Evolutionary conservation across 1,140 invertebrate genomes (phyloP), one percentile per base, ranked within the genome.

Genomic region (Luehdorfia chinensis): DNA sequence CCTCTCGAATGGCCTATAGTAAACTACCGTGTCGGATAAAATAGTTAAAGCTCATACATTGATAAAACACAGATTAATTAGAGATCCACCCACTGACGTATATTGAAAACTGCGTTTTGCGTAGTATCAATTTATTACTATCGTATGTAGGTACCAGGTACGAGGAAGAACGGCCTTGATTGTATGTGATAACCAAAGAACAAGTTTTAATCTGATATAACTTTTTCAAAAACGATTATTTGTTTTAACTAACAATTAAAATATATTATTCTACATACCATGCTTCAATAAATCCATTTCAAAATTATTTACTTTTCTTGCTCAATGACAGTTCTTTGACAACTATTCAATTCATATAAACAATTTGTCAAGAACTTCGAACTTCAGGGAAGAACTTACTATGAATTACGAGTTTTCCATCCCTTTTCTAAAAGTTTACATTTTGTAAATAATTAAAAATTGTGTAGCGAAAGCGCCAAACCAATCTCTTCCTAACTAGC

Each of bases 261-360:
- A 3, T 23, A 8, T 39, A 16, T 37, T 6, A 27, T 48, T 45
- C 7, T 56, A 69, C 67, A 31, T 55, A 83, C 78, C 76, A 45
- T 75, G 69, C 53, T 73, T 84, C 34, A 76, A 79, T 47, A 84
- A 59, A 62, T 84, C 72, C 79, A 84, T 81, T 55, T 32, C 12
- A 23, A 46, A 37, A 36, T 37, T 43, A 43, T 43, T 28, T 43
- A 43, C 8, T 12, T 14, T 28, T 30, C 14, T 16, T 28, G 8
- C 39, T 39, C 25, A 19, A 39, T 27, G 39, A 27, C 25, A 28
- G 25, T 15, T 43, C n/a, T n/a, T n/a, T 28, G 13, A 11, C n/a
- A 9, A 15, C 14, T 15, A 27, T 28, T 28, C 23, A 43, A 21
- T 30, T 30, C 12, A 8, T 11, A 6, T 21, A 31, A 14, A 30